phyloP scores from a whole-genome alignment of 2,797 vertebrate genomes.

The Rhabdophis nuchalis region DNA sequence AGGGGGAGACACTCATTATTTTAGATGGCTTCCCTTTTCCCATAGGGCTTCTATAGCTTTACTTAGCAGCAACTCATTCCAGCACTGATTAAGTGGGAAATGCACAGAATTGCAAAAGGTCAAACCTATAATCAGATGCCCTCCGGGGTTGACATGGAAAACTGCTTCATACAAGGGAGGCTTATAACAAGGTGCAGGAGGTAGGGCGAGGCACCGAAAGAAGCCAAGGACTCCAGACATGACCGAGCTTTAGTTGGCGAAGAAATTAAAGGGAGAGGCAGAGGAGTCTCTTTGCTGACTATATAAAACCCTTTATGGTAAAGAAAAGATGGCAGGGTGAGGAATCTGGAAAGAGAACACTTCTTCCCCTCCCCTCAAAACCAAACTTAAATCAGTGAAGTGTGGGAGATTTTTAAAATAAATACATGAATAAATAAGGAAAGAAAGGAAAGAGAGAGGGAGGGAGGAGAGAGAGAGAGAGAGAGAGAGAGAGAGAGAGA shows the following conservation, averaged over 20 bases:
- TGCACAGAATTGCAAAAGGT: slow-evolving; percentile 78
- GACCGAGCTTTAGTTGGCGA: neutral
- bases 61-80: slow-evolving; percentile 78
- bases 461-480: too few species aligned
- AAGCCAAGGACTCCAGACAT: neutral
- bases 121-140: slow-evolving; percentile 78
- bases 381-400: neutral
- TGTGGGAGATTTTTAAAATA: neutral
- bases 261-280: neutral
- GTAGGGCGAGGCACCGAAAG: slow-evolving; percentile 28
- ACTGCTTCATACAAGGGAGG: slow-evolving; percentile 70
- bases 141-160: slow-evolving; percentile 70
- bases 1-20: slow-evolving; percentile 74
- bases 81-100: slow-evolving; percentile 80
- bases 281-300: neutral
- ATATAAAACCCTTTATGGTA: neutral
- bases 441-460: too few species aligned
- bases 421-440: too few species aligned
- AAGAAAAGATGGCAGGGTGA: neutral
- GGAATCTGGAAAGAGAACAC: neutral
- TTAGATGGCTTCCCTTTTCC: slow-evolving; percentile 76
- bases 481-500: too few species aligned
- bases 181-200: slow-evolving; percentile 62
- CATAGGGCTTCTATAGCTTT: slow-evolving; percentile 73
- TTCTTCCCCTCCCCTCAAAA: neutral